Base-by-base conservation (phyloP, 2,113 vertebrate genomes). In the Oncorhynchus mykiss region DNA sequence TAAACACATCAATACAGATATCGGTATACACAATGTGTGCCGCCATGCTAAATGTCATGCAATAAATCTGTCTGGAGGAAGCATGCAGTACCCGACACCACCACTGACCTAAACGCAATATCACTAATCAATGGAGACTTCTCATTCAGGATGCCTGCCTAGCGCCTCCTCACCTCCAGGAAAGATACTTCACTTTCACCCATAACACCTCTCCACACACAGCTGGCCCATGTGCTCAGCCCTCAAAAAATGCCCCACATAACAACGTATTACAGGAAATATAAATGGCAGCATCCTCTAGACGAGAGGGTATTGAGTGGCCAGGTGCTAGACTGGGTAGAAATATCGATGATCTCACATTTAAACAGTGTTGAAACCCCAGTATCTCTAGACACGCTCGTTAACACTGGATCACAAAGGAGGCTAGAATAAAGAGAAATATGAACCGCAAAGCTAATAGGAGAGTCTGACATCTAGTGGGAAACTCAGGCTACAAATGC, bases 111-210 rank as follows among this genome's bases (percentile, higher is more conserved):
- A 45, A 75, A 27, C 20, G 64, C 49, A 62, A 82, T 78, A 1
- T 24, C 1, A 79, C 76, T 78, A 18, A 74, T 49, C 64, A 67
- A 20, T 5, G 57, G 67, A 3, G 5, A 81, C 81, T 79, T 73
- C 51, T 82, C 3, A 80, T 69, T 4, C 22, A 8, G 34, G 1
- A 22, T 11, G 39, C 39, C 39, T 16, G 54, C 9, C 39, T 9
- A 45, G 39, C 1, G 39, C 13, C 13, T 16, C 54, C 18, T 57
- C 54, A 57, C 5, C 20, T 57, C 13, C 16, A 57, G 54, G 54
- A 57, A 6, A 57, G 54, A 57, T 4, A 5, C 54, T 6, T 14
- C 54, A 5, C 54, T 5, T 16, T 16, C 54, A 16, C 54, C 18
- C 54, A 57, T 20, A 14, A 57, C 16, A 57, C 39, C 9, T 45